Evolutionary conservation across 2,113 vertebrate genomes (phyloP).

Genomic region (Phrynosoma blainvillii): DNA sequence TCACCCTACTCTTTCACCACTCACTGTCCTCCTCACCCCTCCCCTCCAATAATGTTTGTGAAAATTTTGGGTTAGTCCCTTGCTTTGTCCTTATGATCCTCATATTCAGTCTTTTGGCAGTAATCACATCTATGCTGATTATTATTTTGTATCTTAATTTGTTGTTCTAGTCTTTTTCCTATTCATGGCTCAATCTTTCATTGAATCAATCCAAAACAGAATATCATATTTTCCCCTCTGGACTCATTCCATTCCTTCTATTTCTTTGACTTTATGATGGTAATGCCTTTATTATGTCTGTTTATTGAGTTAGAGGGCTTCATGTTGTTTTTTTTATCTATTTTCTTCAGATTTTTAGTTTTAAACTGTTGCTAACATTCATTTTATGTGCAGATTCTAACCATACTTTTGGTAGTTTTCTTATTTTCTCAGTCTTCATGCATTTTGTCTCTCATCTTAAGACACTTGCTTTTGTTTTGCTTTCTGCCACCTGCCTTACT

Average conservation of each 20-base stretch:
- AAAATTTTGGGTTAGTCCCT: too few relatives aligned
- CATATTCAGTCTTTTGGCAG: too few relatives aligned
- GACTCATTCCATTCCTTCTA: not conserved
- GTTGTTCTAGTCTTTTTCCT: not conserved
- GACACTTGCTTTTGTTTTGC: not conserved
- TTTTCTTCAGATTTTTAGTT: not conserved
- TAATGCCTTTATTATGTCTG: not conserved
- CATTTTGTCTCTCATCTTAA: not conserved
- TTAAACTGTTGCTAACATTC: not conserved
- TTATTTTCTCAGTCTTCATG: not conserved
- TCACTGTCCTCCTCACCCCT: not conserved
- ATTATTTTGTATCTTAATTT: not conserved
- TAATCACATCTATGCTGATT: too few relatives aligned
- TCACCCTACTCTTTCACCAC: not conserved
- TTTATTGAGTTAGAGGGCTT: not conserved
- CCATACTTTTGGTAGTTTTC: not conserved
- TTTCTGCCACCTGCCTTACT: not conserved
- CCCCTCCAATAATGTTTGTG: too few relatives aligned
- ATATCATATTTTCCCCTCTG: not conserved
- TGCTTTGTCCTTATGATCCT: too few relatives aligned
- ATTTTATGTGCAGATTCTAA: not conserved
- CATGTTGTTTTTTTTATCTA: not conserved
- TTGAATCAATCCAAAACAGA: not conserved
- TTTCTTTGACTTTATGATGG: not conserved
- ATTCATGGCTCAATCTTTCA: not conserved